Base-by-base conservation (phyloP, 64 coral and sea anemone species). In the Stichodactyla helianthus region DNA sequence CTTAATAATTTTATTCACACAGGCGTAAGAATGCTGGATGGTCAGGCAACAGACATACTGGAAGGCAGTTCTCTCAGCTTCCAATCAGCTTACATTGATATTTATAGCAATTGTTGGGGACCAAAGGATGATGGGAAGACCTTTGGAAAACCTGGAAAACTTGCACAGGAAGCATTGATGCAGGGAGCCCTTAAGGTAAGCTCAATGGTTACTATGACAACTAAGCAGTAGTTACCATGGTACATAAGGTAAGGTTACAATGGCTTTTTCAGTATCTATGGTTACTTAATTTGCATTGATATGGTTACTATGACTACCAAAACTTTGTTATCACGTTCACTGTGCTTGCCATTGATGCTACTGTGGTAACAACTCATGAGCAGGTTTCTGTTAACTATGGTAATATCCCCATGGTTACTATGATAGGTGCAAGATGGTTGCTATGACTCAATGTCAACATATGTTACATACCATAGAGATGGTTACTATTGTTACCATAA, bases 101-200 rank as follows among this genome's bases (percentile, higher is more conserved):
- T 98, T 35, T 98, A 98, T 63, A 98, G 95, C 67, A 98, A 98
- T 53, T 98, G 95, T 53, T 98, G 95, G 95, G 95, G 95, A 14
- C 95, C 95, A 27, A 98, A 98, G 76, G 95, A 98, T 94, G 95
- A 98, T 79, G 95, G 95, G 19, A 98, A 98, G 85, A 98, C 95
- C 13, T 98, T 98, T 92, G 95, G 95, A 1, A 98, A 98, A 87
- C 95, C 95, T 28, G 95, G 95, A 11, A 98, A 98, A 84, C 87
- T 98, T 9, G 95, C 95, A 12, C 95, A 98, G 31, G 95, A 98
- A 82, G 95, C 95, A 55, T 77, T 98, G 4, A 91, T 91, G 92
- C 92, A 98, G 50, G 95, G 95, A 11, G 95, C 95, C 23, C 83
- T 98, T 4, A 98, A 89, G 92, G 95, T 89, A 77, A 74, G 68